Conservation (phyloP, 2,888 invertebrate genomes). For the Carpatolechia fugitivella region DNA sequence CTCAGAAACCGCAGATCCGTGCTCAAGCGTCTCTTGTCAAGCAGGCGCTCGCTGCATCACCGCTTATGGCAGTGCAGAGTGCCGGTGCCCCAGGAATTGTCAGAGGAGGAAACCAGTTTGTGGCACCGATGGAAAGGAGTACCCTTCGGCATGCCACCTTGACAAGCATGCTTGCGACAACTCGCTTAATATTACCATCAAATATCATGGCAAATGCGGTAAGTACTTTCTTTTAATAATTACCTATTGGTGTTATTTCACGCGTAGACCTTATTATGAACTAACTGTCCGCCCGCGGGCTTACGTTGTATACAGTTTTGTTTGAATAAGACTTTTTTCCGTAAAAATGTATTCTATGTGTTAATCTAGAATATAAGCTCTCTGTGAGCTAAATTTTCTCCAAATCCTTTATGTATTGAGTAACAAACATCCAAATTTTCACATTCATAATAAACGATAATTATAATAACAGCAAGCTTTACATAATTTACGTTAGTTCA, state of each 20-base stretch:
- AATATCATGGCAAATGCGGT: constrained; percentile 94
- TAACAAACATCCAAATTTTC: too few relatives aligned
- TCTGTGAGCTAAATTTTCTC: too few relatives aligned
- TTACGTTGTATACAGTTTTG: too few relatives aligned
- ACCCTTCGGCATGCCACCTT: constrained; percentile 92
- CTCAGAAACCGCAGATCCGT: constrained; percentile 85
- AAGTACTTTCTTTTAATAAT: constrained; percentile 57
- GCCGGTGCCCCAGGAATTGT: constrained; percentile 78
- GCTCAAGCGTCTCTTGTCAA: constrained; percentile 83
- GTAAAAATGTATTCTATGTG: too few relatives aligned
- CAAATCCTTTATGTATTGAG: too few relatives aligned
- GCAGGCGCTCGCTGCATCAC: constrained; percentile 84
- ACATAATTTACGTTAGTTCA: too few relatives aligned
- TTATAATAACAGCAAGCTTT: too few relatives aligned
- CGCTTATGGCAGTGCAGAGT: constrained; percentile 83
- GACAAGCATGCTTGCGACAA: constrained; percentile 88
- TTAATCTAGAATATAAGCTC: too few relatives aligned
- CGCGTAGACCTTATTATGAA: neutral
- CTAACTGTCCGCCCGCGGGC: too few relatives aligned
- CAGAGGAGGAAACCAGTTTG: constrained; percentile 90
- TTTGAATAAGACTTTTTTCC: too few relatives aligned
- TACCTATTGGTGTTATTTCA: too few relatives aligned
- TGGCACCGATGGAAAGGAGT: constrained; percentile 92
- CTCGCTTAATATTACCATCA: constrained; percentile 86
- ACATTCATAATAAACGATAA: too few relatives aligned